Conservation (phyloP, 1,140 invertebrate genomes). For the Heliconius hermathena region DNA sequence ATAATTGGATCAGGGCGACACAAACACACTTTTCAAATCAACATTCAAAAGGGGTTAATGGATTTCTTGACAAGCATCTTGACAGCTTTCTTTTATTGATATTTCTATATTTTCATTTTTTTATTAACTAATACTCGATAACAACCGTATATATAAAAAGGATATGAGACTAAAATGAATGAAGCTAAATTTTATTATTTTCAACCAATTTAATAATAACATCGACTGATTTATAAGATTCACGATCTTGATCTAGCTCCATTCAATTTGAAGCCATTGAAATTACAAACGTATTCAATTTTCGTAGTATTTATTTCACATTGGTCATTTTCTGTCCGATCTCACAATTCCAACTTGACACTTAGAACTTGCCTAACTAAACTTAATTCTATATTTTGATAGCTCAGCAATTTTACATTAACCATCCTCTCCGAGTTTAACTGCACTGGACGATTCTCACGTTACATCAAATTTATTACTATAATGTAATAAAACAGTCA, state of each 20-base stretch:
- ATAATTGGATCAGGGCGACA: constrained; percentile 74
- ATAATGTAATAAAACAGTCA: constrained; percentile 71
- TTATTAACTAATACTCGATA: constrained; percentile 18
- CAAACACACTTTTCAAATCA: constrained; percentile 73
- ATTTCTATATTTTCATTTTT: constrained; percentile 9
- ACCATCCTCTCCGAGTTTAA: constrained; percentile 40
- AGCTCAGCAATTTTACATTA: constrained; percentile 45
- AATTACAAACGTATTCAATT: constrained; percentile 49
- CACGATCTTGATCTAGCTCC: constrained; percentile 16
- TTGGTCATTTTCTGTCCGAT: constrained; percentile 72
- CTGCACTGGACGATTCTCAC: constrained; percentile 49
- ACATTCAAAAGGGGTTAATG: constrained; percentile 64
- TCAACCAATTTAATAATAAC: background rate
- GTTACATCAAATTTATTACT: constrained; percentile 50
- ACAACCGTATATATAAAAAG: constrained; percentile 8
- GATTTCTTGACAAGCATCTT: constrained; percentile 77
- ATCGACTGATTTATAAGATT: background rate
- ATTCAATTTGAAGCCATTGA: constrained; percentile 38
- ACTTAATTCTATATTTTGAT: constrained; percentile 41
- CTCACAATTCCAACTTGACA: constrained; percentile 63
- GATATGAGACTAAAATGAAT: constrained; percentile 49
- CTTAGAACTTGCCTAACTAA: constrained; percentile 60
- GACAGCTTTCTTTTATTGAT: constrained; percentile 72
- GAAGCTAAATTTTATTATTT: constrained; percentile 34
- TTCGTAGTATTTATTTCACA: constrained; percentile 79